Evolutionary conservation across 2,888 invertebrate genomes (phyloP).

Genomic region (Capitulum mitella): DNA sequence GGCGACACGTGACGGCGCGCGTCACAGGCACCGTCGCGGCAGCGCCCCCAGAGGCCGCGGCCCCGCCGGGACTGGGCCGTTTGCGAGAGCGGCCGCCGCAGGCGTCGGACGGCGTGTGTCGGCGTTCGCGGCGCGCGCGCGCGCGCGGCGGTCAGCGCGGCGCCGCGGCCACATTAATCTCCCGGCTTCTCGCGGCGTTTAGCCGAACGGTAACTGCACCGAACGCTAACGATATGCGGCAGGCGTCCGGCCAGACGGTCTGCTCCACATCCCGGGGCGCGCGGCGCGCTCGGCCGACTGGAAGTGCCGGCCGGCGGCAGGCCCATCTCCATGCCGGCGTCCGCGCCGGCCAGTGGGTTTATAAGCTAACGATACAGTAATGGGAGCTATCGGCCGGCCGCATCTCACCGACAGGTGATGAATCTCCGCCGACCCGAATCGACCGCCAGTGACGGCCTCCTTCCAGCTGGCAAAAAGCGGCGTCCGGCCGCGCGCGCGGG

Average conservation of each 20-base stretch:
- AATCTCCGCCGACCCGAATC: not conserved
- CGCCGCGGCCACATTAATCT: not conserved
- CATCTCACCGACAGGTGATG: not conserved
- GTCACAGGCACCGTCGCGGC: too few species aligned
- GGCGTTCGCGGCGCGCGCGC: too few species aligned
- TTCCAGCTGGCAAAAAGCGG: not conserved
- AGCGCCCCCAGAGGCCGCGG: too few species aligned
- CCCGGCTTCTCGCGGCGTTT: not conserved
- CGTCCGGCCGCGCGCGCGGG: too few species aligned
- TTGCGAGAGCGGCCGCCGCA: too few species aligned
- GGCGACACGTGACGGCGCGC: too few species aligned
- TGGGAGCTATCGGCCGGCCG: not conserved
- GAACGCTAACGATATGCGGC: constrained; percentile 1
- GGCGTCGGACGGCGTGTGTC: too few species aligned
- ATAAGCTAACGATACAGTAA: not conserved
- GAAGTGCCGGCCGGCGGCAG: not conserved
- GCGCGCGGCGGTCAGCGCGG: not conserved
- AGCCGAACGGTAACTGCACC: not conserved
- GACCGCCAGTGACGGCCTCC: not conserved
- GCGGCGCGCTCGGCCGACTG: not conserved
- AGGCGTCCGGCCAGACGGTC: not conserved
- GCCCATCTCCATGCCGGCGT: not conserved
- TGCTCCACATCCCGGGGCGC: not conserved
- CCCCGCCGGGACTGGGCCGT: too few species aligned
- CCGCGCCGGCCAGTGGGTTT: not conserved